Evolutionary conservation across 2,888 invertebrate genomes (phyloP), one percentile per base, ranked within the genome.

Genomic region (Drosophila buzzatii): DNA sequence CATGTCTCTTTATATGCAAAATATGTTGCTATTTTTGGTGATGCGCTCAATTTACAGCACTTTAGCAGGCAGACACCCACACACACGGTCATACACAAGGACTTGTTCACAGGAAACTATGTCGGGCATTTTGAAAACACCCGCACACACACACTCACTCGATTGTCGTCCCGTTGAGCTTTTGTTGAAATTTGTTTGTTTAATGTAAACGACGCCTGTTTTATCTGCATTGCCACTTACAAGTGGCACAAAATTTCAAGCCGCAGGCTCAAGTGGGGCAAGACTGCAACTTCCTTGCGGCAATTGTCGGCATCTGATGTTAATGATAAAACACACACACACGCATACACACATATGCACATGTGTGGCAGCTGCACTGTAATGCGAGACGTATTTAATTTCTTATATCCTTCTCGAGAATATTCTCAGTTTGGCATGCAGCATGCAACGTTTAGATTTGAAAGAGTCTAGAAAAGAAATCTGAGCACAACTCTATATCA

Each of bases 1-100:
- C 47, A 18, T 49, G 42, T 57, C 47, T 49, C 27, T 58, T 58
- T 31, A 58, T 35, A 66, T 58, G 60, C 56, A 76, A 76, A 76
- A 61, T 37, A 53, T 73, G 73, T 59, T 70, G 76, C 69, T 75
- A 74, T 72, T 79, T 74, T 77, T 74, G 72, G 76, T 69, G 82
- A 81, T 83, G 81, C 78, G 82, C 85, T 83, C 85, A 84, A 84
- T 81, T 83, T 84, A 79, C 82, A 81, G 81, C 85, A 83, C 85
- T 77, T 73, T 73, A 51, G 41, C 55, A 41, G 55, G 41, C 58
- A 37, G 51, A 49, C 45, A 56, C 55, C 60, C 63, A 58, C 45
- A 64, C 55, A 37, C 23, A 23, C 27, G 27, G 27, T 6, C 27
- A 8, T 20, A 5, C 33, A 41, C 52, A 42, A 73, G 76, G 62